Evolutionary conservation across 2,888 invertebrate species (phyloP).

Genomic region (Ceriagrion tenellum): DNA sequence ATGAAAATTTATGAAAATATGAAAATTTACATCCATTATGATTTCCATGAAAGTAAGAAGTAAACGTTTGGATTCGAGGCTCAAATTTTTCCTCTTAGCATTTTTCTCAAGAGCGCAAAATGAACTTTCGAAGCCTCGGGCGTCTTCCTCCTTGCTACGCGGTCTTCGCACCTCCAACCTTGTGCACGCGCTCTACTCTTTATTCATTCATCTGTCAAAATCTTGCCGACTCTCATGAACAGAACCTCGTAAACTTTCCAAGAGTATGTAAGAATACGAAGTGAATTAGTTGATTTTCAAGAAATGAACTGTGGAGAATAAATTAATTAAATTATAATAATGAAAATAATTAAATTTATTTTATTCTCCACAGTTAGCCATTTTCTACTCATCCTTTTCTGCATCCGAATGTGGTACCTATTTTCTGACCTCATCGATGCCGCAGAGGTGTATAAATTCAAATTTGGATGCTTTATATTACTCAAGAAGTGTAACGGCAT

Average conservation of each 20-base stretch:
- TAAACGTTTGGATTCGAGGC: neutral
- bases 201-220: neutral
- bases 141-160: neutral
- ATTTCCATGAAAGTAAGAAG: neutral
- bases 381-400: no score
- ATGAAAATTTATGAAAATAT: constrained; percentile 10
- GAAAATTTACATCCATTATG: neutral
- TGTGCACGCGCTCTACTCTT: neutral
- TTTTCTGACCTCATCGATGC: no score
- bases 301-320: no score
- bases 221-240: neutral
- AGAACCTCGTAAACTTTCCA: neutral
- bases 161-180: neutral
- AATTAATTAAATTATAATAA: no score
- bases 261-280: no score
- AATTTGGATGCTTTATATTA: no score
- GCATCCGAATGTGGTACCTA: no score
- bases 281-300: no score
- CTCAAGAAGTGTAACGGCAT: no score
- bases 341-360: no score
- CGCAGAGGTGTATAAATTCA: no score
- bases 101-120: neutral
- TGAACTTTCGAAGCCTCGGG: neutral
- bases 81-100: neutral
- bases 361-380: no score